Conservation (phyloP, 2,797 vertebrate genomes). For the Acanthurus tractus region DNA sequence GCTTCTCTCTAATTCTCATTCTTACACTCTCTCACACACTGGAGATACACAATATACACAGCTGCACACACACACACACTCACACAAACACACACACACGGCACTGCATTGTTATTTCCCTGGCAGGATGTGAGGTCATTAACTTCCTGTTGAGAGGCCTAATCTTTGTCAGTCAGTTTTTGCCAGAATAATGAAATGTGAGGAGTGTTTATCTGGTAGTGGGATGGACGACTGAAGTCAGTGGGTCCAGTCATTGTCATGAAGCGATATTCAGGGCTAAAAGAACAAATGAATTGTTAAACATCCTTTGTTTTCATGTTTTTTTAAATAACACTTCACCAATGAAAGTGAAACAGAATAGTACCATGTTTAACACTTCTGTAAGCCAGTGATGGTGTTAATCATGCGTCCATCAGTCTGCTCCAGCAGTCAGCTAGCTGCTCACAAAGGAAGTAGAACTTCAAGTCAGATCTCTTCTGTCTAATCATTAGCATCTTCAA, state of each 20-base stretch:
- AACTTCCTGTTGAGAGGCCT: constrained; percentile 19
- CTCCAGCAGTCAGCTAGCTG: neutral
- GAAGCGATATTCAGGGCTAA: neutral
- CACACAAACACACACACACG: neutral
- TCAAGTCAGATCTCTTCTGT: neutral
- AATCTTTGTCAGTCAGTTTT: neutral
- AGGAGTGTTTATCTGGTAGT: neutral
- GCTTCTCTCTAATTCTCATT: neutral
- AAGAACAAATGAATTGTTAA: too few relatives aligned
- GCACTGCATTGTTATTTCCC: neutral
- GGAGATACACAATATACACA: constrained; percentile 17
- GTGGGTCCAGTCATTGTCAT: neutral
- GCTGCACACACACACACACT: neutral
- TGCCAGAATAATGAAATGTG: constrained; percentile 5
- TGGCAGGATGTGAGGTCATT: constrained; percentile 12
- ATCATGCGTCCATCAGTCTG: neutral
- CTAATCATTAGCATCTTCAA: neutral
- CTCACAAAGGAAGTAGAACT: neutral
- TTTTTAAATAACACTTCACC: too few relatives aligned
- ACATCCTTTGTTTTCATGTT: too few relatives aligned
- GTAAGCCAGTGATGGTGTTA: too few relatives aligned
- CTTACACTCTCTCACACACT: neutral
- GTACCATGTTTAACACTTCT: too few relatives aligned
- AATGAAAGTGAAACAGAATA: too few relatives aligned
- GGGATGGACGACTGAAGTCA: neutral